Evolutionary conservation across 2,888 invertebrate genomes (phyloP).

Genomic region (Cephus nigrinus): DNA sequence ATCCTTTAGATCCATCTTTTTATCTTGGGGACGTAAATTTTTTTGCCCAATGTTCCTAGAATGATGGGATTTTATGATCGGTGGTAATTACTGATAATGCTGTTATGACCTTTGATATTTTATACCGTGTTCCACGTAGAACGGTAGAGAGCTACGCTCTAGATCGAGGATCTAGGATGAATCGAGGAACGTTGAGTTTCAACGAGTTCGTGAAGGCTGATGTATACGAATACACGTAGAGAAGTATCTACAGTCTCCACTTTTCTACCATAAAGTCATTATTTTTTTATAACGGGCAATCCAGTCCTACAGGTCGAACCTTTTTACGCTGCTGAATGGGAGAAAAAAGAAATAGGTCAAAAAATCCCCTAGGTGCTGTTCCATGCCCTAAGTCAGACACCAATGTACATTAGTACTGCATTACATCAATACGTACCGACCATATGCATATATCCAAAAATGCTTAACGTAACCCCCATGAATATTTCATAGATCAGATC

Average conservation of each 20-base stretch:
- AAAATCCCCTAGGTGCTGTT: not conserved
- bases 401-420: not conserved
- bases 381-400: not conserved
- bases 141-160: not conserved
- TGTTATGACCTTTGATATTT: not conserved
- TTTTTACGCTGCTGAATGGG: not conserved
- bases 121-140: not conserved
- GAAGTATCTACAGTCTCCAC: not conserved
- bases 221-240: not conserved
- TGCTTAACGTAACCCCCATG: not conserved
- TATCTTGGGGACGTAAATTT: not conserved
- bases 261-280: slow-evolving; percentile 4
- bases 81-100: slow-evolving; percentile 4
- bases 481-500: not conserved
- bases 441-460: not conserved
- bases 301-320: not conserved
- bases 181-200: not conserved
- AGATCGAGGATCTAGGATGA: not conserved
- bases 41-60: not conserved
- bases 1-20: not conserved
- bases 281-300: slow-evolving; percentile 1
- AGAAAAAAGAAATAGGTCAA: not conserved
- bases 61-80: not conserved
- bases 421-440: not conserved
- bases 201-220: not conserved